Evolutionary conservation across 1,140 invertebrate genomes (phyloP).

Genomic region (Teleopsis dalmanni): DNA sequence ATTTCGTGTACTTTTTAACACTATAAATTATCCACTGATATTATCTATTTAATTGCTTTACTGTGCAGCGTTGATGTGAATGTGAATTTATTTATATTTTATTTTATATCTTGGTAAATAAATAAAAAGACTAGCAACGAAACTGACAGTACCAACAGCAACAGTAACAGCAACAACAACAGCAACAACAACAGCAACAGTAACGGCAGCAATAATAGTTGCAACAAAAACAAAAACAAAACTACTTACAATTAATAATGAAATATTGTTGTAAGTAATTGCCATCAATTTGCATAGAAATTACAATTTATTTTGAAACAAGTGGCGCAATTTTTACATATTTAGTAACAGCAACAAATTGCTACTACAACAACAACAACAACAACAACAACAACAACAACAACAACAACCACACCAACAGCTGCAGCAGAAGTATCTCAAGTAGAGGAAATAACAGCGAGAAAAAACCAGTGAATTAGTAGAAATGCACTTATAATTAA

Average conservation of each 20-base stretch:
- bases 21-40: too few relatives aligned
- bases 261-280: too few relatives aligned
- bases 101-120: not conserved
- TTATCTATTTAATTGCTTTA: too few relatives aligned
- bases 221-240: too few relatives aligned
- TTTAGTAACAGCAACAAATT: not conserved
- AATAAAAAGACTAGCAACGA: not conserved
- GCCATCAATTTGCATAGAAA: too few relatives aligned
- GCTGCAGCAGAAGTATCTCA: not conserved
- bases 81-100: not conserved
- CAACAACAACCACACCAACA: slow-evolving; percentile 2
- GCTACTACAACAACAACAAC: not conserved
- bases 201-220: not conserved
- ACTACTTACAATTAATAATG: too few relatives aligned
- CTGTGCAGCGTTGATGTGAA: too few relatives aligned
- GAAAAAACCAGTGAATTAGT: not conserved
- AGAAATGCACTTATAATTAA: too few relatives aligned
- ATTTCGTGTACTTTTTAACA: too few relatives aligned
- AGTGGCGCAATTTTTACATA: too few relatives aligned
- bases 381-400: slow-evolving; percentile 5
- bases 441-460: too few relatives aligned
- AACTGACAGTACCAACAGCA: not conserved
- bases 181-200: not conserved
- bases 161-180: not conserved
- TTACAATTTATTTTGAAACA: too few relatives aligned